Conservation (phyloP, 2,797 vertebrate genomes). For the Apogon hyalosoma region DNA sequence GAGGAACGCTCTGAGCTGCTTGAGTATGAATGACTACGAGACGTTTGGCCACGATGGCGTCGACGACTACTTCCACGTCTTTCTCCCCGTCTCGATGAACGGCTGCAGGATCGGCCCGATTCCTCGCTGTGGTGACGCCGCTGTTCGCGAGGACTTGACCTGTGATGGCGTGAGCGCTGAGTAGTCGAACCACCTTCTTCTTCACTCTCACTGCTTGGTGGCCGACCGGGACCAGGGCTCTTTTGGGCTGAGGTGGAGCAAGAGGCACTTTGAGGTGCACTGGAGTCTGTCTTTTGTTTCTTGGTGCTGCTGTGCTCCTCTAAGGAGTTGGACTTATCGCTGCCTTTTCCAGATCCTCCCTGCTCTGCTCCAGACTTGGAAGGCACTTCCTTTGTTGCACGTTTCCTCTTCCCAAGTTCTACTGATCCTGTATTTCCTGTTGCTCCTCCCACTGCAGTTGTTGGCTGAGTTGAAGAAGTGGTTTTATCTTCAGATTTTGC, state of each 20-base stretch:
- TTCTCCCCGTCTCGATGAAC: conserved; percentile 85
- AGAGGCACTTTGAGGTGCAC: conserved; percentile 74
- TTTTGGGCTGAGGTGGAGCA: conserved; percentile 85
- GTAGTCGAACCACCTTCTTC: conserved; percentile 86
- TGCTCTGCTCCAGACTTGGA: conserved; percentile 86
- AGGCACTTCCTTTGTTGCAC: conserved; percentile 84
- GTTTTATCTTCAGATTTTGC: conserved; percentile 76
- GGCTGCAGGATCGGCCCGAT: conserved; percentile 90
- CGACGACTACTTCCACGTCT: conserved; percentile 84
- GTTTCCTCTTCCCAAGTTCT: conserved; percentile 87
- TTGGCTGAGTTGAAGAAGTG: conserved; percentile 49
- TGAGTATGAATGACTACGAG: conserved; percentile 90
- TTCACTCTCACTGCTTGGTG: conserved; percentile 91
- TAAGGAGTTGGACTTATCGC: conserved; percentile 79
- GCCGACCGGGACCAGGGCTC: conserved; percentile 78
- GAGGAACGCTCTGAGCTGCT: conserved; percentile 94
- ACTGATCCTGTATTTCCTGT: conserved; percentile 58
- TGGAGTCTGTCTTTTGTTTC: conserved; percentile 83
- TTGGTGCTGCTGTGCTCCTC: conserved; percentile 89
- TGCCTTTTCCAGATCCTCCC: conserved; percentile 77
- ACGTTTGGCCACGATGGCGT: conserved; percentile 84
- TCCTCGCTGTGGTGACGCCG: conserved; percentile 91
- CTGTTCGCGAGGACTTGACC: conserved; percentile 82
- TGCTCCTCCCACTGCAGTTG: conserved; percentile 32
- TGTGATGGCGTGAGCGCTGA: conserved; percentile 86